A percentile compares a stretch with the other conserved stretches of the same genome.
Conservation (phyloP, 2,797 vertebrate genomes). For the Alca torda region DNA sequence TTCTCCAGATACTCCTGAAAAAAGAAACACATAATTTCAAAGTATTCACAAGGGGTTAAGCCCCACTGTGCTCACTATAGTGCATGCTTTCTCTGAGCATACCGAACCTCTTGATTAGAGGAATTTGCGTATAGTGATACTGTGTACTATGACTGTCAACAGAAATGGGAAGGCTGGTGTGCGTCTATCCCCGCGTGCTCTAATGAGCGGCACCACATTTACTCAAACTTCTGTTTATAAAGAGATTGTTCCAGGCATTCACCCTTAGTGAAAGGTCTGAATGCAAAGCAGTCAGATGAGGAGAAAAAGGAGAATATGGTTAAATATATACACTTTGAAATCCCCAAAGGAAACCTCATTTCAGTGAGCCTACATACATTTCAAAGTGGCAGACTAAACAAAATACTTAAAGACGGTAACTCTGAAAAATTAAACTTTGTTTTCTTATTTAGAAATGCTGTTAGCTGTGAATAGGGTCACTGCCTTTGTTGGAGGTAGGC, state of each 20-base stretch:
- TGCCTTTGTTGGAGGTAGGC: constrained; percentile 26
- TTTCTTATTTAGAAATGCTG: constrained; percentile 30
- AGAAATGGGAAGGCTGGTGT: neutral
- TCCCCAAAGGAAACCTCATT: neutral
- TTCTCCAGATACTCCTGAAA: neutral
- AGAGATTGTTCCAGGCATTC: constrained; percentile 9
- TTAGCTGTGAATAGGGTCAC: constrained; percentile 18
- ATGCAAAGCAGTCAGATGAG: constrained; percentile 31
- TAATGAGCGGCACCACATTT: neutral
- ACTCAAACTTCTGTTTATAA: neutral
- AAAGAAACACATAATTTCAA: neutral
- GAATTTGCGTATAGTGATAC: constrained; percentile 36
- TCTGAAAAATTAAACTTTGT: constrained; percentile 37
- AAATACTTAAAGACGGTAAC: neutral
- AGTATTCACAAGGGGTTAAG: neutral
- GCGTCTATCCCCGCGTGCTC: neutral
- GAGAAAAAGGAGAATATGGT: neutral
- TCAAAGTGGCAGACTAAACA: constrained; percentile 13
- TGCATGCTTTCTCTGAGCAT: neutral
- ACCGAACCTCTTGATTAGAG: constrained; percentile 38
- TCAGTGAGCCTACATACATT: constrained; percentile 22
- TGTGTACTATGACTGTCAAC: neutral
- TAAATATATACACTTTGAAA: constrained; percentile 13
- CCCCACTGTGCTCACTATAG: neutral
- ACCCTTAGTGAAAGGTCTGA: constrained; percentile 28